A percentile compares a stretch with the other conserved stretches of the same genome.
These are phyloP conservation scores for Spicauda simplicius DNA, from an alignment of 2,888 invertebrate genomes.

Conservation along the genomic window DNA sequence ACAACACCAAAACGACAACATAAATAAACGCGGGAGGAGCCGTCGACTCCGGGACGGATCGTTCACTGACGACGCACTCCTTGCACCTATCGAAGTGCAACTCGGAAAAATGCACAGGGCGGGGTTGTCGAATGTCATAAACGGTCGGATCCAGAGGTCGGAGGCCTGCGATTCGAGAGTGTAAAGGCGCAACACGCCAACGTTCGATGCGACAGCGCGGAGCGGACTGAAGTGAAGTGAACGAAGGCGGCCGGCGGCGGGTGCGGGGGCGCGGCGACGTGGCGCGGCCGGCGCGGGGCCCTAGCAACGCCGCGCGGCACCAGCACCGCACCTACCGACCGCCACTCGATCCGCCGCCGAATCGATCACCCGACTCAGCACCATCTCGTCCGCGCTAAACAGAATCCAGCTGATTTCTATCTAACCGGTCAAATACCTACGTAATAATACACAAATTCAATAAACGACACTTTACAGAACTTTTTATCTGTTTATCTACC, in stretches of 20 bases:
- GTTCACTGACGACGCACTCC: conserved; percentile 67
- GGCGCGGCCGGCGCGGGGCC: conserved; percentile 47
- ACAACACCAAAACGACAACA: conserved; percentile 84
- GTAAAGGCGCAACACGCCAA: conserved; percentile 53
- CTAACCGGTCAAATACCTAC: not conserved
- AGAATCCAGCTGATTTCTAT: conserved; percentile 14
- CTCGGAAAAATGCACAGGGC: conserved; percentile 80
- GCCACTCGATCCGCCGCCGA: conserved; percentile 39
- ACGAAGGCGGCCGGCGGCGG: conserved; percentile 42
- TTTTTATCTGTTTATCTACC: conserved; percentile 1
- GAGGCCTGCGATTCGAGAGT: conserved; percentile 67
- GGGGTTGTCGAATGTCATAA: conserved; percentile 83
- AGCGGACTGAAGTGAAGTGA: conserved; percentile 62
- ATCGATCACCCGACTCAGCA: conserved; percentile 36
- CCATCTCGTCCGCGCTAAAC: conserved; percentile 20
- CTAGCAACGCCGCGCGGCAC: conserved; percentile 50
- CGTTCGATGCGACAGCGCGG: conserved; percentile 68
- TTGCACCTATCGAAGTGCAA: conserved; percentile 77
- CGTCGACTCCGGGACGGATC: conserved; percentile 62
- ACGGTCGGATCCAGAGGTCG: conserved; percentile 80
- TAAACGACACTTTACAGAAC: not conserved
- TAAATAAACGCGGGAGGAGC: conserved; percentile 78
- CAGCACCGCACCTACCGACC: conserved; percentile 44
- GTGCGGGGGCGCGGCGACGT: conserved; percentile 47
- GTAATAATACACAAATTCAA: no score